These are phyloP conservation scores for Drosophila ironensis DNA, from an alignment of 1,140 invertebrate genomes.

Conservation along the genomic window DNA sequence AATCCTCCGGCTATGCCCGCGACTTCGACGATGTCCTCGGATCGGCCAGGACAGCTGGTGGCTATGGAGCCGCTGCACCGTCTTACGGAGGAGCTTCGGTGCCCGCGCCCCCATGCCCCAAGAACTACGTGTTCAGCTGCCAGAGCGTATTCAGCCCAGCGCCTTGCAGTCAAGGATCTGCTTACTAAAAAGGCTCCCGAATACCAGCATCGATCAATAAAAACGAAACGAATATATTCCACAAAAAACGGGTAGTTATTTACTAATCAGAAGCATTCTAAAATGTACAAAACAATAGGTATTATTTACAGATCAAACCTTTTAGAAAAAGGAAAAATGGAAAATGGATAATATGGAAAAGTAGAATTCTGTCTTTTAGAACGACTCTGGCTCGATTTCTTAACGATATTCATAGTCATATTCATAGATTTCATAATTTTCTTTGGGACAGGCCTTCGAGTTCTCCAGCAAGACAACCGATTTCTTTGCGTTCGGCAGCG, in stretches of 20 bases:
- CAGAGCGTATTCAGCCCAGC: slow-evolving; percentile 47
- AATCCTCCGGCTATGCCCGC: slow-evolving; percentile 46
- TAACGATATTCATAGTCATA: too few relatives aligned
- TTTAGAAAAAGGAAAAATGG: too few relatives aligned
- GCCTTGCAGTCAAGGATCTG: slow-evolving; percentile 43
- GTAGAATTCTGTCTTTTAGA: too few relatives aligned
- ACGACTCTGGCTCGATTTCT: too few relatives aligned
- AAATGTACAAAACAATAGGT: too few relatives aligned
- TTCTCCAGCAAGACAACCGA: background rate
- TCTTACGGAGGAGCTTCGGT: slow-evolving; percentile 33
- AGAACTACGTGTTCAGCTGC: slow-evolving; percentile 58
- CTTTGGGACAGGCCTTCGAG: background rate
- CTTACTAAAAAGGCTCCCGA: slow-evolving; percentile 18
- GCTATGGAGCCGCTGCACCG: slow-evolving; percentile 14
- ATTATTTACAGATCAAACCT: too few relatives aligned
- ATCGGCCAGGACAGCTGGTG: slow-evolving; percentile 11
- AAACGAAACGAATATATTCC: background rate
- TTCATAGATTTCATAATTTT: background rate
- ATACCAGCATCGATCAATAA: background rate
- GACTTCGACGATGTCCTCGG: slow-evolving; percentile 30
- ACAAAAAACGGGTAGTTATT: background rate
- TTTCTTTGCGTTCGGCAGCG: background rate
- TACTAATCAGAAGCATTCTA: too few relatives aligned
- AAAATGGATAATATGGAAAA: too few relatives aligned
- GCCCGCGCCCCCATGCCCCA: slow-evolving; percentile 50